A percentile compares a stretch with the other conserved stretches of the same genome.
phyloP scores from a whole-genome alignment of 2,888 invertebrate species.

The Eremobia ochroleuca region DNA sequence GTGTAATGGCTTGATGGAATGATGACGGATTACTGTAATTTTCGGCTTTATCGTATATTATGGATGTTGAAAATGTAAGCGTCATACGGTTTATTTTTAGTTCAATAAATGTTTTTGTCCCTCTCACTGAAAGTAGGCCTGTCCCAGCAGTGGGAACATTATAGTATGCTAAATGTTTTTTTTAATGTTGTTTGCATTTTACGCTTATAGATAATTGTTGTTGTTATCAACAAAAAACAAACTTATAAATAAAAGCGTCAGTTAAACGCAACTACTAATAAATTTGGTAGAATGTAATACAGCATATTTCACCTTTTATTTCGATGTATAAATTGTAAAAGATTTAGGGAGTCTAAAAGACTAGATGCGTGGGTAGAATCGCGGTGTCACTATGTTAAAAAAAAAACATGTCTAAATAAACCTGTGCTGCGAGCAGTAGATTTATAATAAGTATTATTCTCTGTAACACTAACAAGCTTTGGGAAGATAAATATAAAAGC shows the following conservation, averaged over 20 bases:
- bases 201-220: too few species aligned
- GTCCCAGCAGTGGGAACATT: too few species aligned
- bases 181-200: neutral
- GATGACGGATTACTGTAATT: constrained; percentile 15
- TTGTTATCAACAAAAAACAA: neutral
- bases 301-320: constrained; percentile 37
- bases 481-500: constrained; percentile 19
- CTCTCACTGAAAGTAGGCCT: neutral
- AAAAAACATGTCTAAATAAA: constrained; percentile 59
- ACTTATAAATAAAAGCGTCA: neutral
- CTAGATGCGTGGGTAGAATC: constrained; percentile 44
- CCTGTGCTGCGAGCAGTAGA: constrained; percentile 30
- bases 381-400: constrained; percentile 33
- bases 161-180: too few species aligned
- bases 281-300: constrained; percentile 20
- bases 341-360: constrained; percentile 36
- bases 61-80: neutral
- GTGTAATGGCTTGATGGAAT: constrained; percentile 12
- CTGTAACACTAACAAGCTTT: constrained; percentile 27
- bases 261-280: constrained; percentile 5
- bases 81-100: neutral
- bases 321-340: constrained; percentile 33
- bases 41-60: neutral
- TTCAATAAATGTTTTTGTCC: neutral
- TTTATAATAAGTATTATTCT: constrained; percentile 42